Base-by-base conservation (phyloP, 1,140 invertebrate genomes). In the Copidosoma floridanum region DNA sequence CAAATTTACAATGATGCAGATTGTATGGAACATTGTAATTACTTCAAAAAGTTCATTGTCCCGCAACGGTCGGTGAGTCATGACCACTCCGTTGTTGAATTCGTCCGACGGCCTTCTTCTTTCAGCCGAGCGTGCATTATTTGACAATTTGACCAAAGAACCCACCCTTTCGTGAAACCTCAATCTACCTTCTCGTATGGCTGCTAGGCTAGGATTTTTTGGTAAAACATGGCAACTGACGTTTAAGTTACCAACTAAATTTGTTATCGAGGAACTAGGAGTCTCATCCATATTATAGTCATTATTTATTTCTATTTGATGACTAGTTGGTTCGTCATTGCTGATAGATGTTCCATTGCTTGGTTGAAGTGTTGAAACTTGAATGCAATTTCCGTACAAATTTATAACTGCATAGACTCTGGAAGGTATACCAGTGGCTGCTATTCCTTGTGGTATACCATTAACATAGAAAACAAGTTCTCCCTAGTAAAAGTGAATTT, bases 41-140 rank as follows among this genome's bases (percentile, higher is more conserved):
- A 95, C 94, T 81, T 97, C 94, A 78, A 97, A 98, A 3, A 97
- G 76, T 79, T 97, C 94, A 71, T 95, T 89, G 74, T 95, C 92
- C 57, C 85, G 80, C 12, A 98, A 75, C 1, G 92, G 88, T 47
- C 94, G 84, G 71, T 94, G 91, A 0, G 92, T 95, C 90, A 95
- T 93, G 0, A 94, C 92, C 10, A 95, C 92, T 5, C 91, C 93
- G 77, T 95, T 94, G 77, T 95, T 95, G 71, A 97, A 97, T 76
- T 97, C 94, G 74, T 95, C 94, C n/a, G 93, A 76, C 1, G 94
- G 92, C 63, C 91, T 80, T 46, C 89, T 82, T 48, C 94, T 83
- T 80, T 97, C 90, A 0, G 93, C 94, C 6, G 92, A 90, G 68
- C 93, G 84, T 59, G 88, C 89, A 68, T 89, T 89, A 63, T 88